A percentile compares a stretch with the other conserved stretches of the same genome.
phyloP scores from a whole-genome alignment of 2,888 invertebrate genomes.

The Baccha elongata region DNA sequence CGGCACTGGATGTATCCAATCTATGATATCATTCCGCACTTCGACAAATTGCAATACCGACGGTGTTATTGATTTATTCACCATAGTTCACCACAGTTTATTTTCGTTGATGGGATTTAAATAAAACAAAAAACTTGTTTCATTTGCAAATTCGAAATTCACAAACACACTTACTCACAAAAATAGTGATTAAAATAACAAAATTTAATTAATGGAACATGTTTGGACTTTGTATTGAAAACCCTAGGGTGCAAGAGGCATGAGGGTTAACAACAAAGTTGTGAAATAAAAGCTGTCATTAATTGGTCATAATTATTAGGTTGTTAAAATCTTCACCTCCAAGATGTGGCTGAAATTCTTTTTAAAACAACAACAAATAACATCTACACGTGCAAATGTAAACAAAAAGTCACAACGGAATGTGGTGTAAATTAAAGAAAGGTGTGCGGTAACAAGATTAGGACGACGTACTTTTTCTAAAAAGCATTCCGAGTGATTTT shows the following conservation, averaged over 20 bases:
- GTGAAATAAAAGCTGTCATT: slow-evolving; percentile 57
- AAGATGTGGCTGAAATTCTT: slow-evolving; percentile 20
- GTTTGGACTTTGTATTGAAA: slow-evolving; percentile 3
- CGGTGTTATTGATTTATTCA: slow-evolving; percentile 42
- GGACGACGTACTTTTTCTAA: background rate
- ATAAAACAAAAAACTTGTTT: slow-evolving; percentile 27
- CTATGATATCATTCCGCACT: slow-evolving; percentile 60
- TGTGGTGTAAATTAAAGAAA: slow-evolving; percentile 40
- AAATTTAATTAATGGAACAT: slow-evolving; percentile 18
- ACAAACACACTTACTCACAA: slow-evolving; percentile 22
- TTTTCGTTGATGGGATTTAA: slow-evolving; percentile 8
- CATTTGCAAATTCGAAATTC: slow-evolving; percentile 31
- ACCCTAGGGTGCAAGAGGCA: background rate
- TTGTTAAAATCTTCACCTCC: slow-evolving; percentile 26
- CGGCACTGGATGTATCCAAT: slow-evolving; percentile 25
- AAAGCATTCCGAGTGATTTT: slow-evolving; percentile 49
- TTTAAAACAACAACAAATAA: slow-evolving; percentile 44
- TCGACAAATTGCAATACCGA: slow-evolving; percentile 24
- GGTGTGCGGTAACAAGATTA: slow-evolving; percentile 4
- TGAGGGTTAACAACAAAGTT: slow-evolving; percentile 51
- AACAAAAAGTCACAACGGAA: slow-evolving; percentile 64
- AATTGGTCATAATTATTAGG: slow-evolving; percentile 48
- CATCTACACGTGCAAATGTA: slow-evolving; percentile 65
- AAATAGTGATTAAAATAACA: slow-evolving; percentile 53
- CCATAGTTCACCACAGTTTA: slow-evolving; percentile 10